Conservation (phyloP, 2,113 vertebrate species). For the Fulica atra region DNA sequence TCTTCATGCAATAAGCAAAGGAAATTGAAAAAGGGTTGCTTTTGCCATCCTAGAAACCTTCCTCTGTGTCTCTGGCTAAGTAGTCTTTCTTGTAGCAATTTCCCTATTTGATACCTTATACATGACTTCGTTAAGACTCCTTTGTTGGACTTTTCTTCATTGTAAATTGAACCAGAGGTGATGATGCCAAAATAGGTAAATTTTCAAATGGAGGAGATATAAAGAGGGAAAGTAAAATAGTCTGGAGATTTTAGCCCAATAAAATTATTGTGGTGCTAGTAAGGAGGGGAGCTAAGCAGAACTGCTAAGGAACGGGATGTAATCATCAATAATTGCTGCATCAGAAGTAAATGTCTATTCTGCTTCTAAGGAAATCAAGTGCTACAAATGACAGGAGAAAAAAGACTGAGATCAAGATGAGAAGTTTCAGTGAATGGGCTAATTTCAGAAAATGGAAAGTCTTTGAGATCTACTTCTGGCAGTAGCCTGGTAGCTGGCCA, state of each 20-base stretch:
- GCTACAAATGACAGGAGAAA: background rate
- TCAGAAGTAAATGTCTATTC: background rate
- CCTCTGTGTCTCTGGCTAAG: background rate
- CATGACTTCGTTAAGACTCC: background rate
- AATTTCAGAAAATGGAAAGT: background rate
- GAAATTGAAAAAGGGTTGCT: background rate
- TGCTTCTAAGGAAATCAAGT: background rate
- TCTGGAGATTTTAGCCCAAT: background rate
- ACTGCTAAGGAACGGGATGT: background rate
- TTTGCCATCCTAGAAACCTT: background rate
- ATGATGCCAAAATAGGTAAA: background rate
- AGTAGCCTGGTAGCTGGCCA: background rate
- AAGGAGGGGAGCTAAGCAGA: background rate
- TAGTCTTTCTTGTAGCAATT: background rate
- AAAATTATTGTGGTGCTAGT: background rate
- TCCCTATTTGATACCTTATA: background rate
- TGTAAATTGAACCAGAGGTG: background rate
- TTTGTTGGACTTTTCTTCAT: background rate
- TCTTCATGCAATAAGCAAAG: background rate
- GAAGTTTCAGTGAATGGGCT: background rate
- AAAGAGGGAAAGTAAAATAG: background rate
- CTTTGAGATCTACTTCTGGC: background rate
- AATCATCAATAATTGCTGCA: background rate
- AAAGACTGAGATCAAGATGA: background rate
- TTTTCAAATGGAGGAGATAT: background rate